Conservation (phyloP, 1,140 invertebrate genomes). For the Hyposmocoma kahamanoa region DNA sequence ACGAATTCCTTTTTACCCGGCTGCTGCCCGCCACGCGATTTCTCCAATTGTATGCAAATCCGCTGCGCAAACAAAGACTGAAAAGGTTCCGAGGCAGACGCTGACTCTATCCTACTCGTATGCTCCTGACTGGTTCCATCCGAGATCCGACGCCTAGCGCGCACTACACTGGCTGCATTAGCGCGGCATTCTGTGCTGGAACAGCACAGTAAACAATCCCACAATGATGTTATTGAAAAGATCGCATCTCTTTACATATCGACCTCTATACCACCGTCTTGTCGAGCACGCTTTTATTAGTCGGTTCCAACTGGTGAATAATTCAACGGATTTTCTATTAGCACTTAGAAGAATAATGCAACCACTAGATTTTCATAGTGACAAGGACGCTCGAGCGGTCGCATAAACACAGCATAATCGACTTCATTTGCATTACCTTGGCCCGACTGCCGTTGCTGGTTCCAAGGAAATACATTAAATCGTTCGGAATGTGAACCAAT, state of each 20-base stretch:
- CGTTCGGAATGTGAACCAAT: constrained; percentile 3
- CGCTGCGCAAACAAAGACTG: constrained; percentile 62
- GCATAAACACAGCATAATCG: constrained; percentile 4
- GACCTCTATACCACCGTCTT: constrained; percentile 40
- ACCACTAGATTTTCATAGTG: constrained; percentile 45
- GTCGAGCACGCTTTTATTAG: constrained; percentile 53
- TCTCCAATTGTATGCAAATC: constrained; percentile 67
- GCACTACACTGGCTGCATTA: no score
- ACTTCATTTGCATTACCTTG: constrained; percentile 35
- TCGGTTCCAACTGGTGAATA: constrained; percentile 45
- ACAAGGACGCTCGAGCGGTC: constrained; percentile 7
- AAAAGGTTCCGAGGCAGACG: constrained; percentile 59
- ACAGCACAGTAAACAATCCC: constrained; percentile 50
- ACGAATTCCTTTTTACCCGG: constrained; percentile 46
- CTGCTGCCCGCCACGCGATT: constrained; percentile 54
- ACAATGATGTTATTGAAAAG: constrained; percentile 51
- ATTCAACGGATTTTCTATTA: constrained; percentile 55
- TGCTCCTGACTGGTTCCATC: constrained; percentile 16
- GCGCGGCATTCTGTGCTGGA: constrained; percentile 28
- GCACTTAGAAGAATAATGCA: constrained; percentile 58
- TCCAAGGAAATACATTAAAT: background rate
- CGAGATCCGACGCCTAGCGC: no score
- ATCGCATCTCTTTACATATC: constrained; percentile 60
- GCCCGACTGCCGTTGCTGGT: constrained; percentile 6
- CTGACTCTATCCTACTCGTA: constrained; percentile 47